Base-by-base conservation (phyloP, 2,113 vertebrate genomes). In the Dicrurus megarhynchus region DNA sequence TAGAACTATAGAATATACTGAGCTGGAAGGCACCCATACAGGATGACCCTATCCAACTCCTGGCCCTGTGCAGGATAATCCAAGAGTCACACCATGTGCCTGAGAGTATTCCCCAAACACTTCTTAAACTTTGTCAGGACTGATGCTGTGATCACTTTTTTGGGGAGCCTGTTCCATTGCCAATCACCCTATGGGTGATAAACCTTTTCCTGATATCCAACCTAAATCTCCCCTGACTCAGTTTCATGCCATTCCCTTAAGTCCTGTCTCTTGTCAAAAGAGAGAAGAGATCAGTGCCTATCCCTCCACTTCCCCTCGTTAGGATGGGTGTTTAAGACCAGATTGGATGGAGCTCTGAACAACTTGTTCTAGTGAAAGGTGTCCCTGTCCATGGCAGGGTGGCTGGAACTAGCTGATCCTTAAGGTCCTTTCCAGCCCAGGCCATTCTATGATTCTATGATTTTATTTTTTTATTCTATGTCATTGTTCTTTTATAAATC, bases 241-340 rank as follows among this genome's bases (percentile, higher is more conserved):
- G 6, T n/a, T 74, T 89, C 37, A 39, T 20, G 33, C 4, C 44
- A 67, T 39, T 44, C 9, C 16, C 7, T 57, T 11, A 13, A 59
- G 3, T 23, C 5, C 18, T 42, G 6, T 42, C 59, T 35, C 59
- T 59, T 50, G 10, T 46, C 28, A 46, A 23, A 39, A 44, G 49
- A 67, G 19, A 10, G 21, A 35, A 80, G 50, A 74, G 13, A 37
- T 41, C 32, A 19, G 15, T 44, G 37, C 15, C 47, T 65, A 27
- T 11, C 5, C 19, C 8, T 57, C 12, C 13, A 15, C 12, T 35
- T 73, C 22, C 33, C 8, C 37, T 52, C 0, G 0, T 23, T 37
- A 33, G 32, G 10, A 50, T 16, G 8, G 4, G 5, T 59, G 16
- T 52, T 52, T 57, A 52, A 81, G 33, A 42, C 37, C 27, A 52